Evolutionary conservation across 2,888 invertebrate species (phyloP), one percentile per base, ranked within the genome.

Genomic region (Dorcus parallelipipedus): DNA sequence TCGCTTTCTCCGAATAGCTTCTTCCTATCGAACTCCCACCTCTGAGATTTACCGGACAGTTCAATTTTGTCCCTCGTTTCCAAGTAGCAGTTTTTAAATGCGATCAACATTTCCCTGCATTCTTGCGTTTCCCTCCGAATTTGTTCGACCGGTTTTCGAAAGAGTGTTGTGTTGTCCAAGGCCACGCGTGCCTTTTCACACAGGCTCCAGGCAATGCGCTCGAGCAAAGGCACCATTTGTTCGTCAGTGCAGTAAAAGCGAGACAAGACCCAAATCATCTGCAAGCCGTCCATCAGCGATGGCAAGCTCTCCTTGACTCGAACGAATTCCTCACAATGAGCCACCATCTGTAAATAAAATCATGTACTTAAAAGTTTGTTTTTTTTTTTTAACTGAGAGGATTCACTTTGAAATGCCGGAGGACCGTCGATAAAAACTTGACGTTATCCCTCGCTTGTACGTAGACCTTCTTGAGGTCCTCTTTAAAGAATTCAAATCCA

Each of bases 1-100:
- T 95, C 93, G 0, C 95, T 93, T 58, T 86, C 85, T 2, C 86
- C 87, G 76, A 96, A 96, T 38, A 97, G 79, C 43, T 85, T 82
- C 9, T 85, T 86, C 67, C 90, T 88, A 72, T 95, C 91, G 76
- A 96, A 97, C 77, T 96, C 95, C 96, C 96, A 96, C 8, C 96
- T 84, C 3, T 87, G 84, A 26, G 92, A 92, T 65, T 92, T 91
- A 0, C 92, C 94, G 2, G 92, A 90, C 10, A 86, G 77, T 76
- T 96, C 96, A 62, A 96, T 96, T 67, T 86, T 86, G n/a, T 87
- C 84, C 9, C 96, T 82, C 3, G 90, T 91, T 47, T 87, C 82
- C 72, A 88, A 82, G 76, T 95, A 96, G 0, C 88, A 80, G 0
- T 79, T 73, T 70, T 91, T 89, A 93, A 93, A 94, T 45, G 81